Percentiles rank a stretch among this genome's conserved stretches.
Conservation (phyloP, 2,888 invertebrate species). For the Epinotia brunnichana region DNA sequence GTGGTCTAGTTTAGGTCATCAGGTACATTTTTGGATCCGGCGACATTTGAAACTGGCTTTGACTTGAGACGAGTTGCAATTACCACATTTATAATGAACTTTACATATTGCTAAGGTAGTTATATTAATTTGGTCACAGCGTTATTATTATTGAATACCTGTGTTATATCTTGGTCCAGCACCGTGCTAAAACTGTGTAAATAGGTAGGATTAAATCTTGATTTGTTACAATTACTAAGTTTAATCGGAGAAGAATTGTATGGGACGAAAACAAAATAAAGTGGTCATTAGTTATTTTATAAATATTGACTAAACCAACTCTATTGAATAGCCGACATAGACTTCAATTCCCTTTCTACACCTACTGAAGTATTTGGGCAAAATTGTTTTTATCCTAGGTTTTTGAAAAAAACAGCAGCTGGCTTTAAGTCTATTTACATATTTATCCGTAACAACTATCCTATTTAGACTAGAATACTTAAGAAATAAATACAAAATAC, state of each 20-base stretch:
- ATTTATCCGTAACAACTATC: background rate
- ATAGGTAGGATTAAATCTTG: background rate
- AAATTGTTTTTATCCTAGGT: no score
- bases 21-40: constrained; percentile 53
- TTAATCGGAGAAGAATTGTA: background rate
- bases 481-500: no score
- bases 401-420: no score
- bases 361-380: no score
- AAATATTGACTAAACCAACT: background rate
- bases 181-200: background rate
- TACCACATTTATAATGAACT: constrained; percentile 49
- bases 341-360: no score
- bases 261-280: background rate
- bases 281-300: no score
- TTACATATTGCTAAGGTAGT: constrained; percentile 19
- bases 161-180: background rate
- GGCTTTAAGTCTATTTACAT: background rate
- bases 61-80: constrained; percentile 55
- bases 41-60: constrained; percentile 66
- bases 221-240: background rate
- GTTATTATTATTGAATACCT: background rate
- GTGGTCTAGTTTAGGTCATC: constrained; percentile 60
- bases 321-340: no score
- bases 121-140: background rate
- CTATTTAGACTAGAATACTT: background rate